Evolutionary conservation across 2,113 vertebrate species (phyloP).

Genomic region (Phalacrocorax pelagicus): DNA sequence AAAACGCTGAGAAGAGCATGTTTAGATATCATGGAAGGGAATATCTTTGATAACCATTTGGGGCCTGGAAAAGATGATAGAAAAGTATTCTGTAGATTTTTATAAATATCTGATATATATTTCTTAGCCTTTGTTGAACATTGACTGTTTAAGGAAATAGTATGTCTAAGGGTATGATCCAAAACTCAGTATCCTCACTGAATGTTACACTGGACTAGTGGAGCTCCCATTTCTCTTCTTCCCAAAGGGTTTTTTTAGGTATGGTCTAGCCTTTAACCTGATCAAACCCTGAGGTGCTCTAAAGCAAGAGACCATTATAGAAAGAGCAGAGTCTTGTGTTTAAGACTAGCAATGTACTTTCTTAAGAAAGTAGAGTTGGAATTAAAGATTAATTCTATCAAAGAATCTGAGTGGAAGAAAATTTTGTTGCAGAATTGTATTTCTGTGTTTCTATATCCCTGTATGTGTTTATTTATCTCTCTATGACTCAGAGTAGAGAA

Average conservation of each 20-base stretch:
- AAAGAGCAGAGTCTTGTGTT: neutral
- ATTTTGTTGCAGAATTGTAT: neutral
- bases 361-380: neutral
- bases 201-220: neutral
- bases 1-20: neutral
- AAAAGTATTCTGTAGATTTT: neutral
- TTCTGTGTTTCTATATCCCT: neutral
- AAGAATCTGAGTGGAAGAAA: neutral
- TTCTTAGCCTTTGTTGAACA: neutral
- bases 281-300: neutral
- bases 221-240: neutral
- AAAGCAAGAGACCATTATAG: neutral
- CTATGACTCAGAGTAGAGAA: neutral
- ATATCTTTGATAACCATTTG: neutral
- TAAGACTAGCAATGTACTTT: neutral
- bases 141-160: neutral
- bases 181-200: neutral
- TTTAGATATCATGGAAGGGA: neutral
- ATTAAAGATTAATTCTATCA: neutral
- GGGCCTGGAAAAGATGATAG: neutral
- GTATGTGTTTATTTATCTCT: neutral
- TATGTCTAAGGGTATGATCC: neutral
- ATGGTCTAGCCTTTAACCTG: neutral
- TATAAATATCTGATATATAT: neutral
- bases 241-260: neutral